Evolutionary conservation across 2,888 invertebrate species (phyloP), one percentile per base, ranked within the genome.

Genomic region (Trachelus tabidus): DNA sequence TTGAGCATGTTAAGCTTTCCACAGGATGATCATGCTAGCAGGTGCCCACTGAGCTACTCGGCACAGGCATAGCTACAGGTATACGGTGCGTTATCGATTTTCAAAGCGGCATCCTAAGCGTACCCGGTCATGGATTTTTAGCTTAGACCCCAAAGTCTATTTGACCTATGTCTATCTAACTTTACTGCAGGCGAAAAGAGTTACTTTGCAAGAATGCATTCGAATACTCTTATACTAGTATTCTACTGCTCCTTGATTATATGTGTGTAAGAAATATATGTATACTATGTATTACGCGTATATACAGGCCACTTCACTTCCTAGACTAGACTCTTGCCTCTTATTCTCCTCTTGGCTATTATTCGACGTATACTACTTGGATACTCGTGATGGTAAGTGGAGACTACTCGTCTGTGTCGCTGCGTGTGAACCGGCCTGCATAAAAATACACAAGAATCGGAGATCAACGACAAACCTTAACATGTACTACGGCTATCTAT

Each of bases 11-110:
- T 56, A 56, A 56, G 9, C 3, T 23, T 56, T 9, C 23, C 23
- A 56, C 56, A 23, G 15, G 56, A 56, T 56, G 23, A 56, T 56
- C 56, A 56, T 56, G 56, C 56, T 23, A 23, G 9, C 56, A 56
- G 56, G 9, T 56, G 23, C 23, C 56, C 56, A 56, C 56, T 56
- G 56, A 56, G 56, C 9, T 23, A 56, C 23, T 56, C 71, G 30
- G 23, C 71, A 34, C 30, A 33, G 34, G 71, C 11, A 33, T 71
- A 34, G 30, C 71, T 71, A 56, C 30, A 34, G 71, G 33, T 71
- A 34, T 15, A 34, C 31, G 71, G 71, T 34, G 73, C 78, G 78
- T 77, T 83, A 83, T 79, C 80, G 82, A 81, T 81, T 83, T 81
- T 83, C 79, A 81, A 82, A 79, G 81, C 76, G 75, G 80, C 80